These are phyloP conservation scores for Pollenia labialis DNA, from an alignment of 2,888 invertebrate genomes.

Conservation along the genomic window DNA sequence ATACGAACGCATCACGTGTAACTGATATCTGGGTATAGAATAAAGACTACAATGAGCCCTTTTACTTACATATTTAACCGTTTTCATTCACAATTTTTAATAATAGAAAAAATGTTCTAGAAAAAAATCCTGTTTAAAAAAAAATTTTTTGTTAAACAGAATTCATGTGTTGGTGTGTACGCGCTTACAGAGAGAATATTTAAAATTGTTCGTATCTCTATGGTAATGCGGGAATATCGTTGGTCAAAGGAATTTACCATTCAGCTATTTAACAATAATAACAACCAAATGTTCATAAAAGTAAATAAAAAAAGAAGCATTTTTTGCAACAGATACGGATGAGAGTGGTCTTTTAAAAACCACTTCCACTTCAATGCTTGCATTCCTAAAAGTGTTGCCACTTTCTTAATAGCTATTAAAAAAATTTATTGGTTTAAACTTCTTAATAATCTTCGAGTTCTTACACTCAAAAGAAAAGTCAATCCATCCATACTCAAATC, in stretches of 20 bases:
- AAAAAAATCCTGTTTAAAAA: slow-evolving; percentile 5
- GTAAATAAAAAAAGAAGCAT: background rate
- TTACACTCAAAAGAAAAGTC: too few relatives aligned
- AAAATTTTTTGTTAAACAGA: slow-evolving; percentile 25
- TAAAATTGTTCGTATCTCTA: slow-evolving; percentile 26
- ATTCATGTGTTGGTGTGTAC: background rate
- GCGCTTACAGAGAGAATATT: slow-evolving; percentile 53
- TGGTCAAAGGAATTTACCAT: slow-evolving; percentile 55
- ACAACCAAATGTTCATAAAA: background rate
- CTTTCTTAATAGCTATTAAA: too few relatives aligned
- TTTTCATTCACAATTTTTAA: background rate
- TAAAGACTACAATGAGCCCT: background rate
- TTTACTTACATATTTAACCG: background rate
- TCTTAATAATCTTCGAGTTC: too few relatives aligned
- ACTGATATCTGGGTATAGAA: too few relatives aligned
- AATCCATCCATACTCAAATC: too few relatives aligned
- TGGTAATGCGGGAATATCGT: slow-evolving; percentile 12
- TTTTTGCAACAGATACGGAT: background rate
- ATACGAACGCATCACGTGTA: background rate
- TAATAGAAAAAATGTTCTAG: background rate
- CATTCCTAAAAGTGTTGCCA: background rate
- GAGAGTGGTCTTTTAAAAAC: background rate
- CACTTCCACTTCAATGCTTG: slow-evolving; percentile 9
- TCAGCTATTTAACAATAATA: slow-evolving; percentile 55
- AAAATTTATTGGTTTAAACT: too few relatives aligned